phyloP scores from a whole-genome alignment of 2,113 vertebrate species.

The Grallaria varia region DNA sequence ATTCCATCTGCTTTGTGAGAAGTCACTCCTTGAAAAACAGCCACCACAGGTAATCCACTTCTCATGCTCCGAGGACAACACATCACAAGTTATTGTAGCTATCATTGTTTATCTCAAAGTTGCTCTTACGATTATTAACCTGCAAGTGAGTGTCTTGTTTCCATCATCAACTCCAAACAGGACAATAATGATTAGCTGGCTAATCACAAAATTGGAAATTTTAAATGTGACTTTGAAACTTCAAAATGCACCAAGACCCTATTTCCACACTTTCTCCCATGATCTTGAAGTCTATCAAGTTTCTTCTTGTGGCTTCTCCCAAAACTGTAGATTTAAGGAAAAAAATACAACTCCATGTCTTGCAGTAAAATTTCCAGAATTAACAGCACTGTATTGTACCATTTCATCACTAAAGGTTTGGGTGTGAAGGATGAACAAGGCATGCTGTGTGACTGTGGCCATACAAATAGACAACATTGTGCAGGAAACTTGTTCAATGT shows the following conservation, averaged over 20 bases:
- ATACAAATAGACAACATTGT: background rate
- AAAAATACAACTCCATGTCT: background rate
- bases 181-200: background rate
- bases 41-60: background rate
- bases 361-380: background rate
- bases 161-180: background rate
- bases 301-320: background rate
- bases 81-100: background rate
- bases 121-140: background rate
- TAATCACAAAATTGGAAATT: background rate
- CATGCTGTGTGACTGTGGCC: background rate
- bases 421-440: background rate
- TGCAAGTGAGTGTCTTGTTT: background rate
- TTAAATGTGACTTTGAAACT: background rate
- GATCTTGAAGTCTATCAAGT: background rate
- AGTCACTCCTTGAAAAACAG: background rate
- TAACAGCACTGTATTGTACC: background rate
- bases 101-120: background rate
- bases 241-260: background rate
- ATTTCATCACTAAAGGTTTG: background rate
- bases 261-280: background rate
- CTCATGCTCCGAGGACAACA: background rate
- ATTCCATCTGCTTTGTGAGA: background rate
- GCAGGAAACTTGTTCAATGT: background rate
- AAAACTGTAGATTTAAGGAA: background rate